Evolutionary conservation across 2,797 vertebrate species (phyloP).

Genomic region (Gastrophryne carolinensis): DNA sequence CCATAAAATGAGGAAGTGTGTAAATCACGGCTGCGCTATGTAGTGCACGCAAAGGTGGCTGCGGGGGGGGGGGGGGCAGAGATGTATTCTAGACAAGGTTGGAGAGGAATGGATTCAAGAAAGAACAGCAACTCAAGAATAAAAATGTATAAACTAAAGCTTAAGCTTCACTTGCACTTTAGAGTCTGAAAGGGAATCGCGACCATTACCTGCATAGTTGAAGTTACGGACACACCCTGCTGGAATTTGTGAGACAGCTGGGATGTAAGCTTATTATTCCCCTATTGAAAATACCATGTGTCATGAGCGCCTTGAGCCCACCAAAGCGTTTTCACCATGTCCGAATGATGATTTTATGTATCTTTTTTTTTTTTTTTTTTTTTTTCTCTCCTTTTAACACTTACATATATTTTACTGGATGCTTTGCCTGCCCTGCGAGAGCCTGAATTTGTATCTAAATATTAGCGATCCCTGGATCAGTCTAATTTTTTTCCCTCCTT

Average conservation of each 20-base stretch:
- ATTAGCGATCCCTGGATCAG: no score
- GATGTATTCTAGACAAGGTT: background rate
- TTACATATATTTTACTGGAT: no score
- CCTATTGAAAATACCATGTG: background rate
- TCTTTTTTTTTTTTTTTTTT: background rate
- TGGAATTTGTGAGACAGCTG: background rate
- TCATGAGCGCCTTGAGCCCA: background rate
- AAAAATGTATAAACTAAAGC: background rate
- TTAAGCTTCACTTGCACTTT: background rate
- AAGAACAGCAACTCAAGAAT: background rate
- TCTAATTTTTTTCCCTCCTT: no score
- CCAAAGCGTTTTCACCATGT: background rate
- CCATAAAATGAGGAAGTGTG: background rate
- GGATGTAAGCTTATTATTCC: background rate
- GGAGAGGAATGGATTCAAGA: background rate
- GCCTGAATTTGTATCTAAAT: no score
- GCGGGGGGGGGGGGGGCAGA: background rate
- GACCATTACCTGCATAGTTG: background rate
- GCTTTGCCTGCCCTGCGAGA: no score
- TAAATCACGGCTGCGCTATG: no score
- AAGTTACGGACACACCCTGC: background rate
- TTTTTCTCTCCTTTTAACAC: no score
- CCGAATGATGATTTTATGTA: no score
- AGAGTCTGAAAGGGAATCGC: background rate
- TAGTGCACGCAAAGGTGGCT: no score